A percentile compares a stretch with the other conserved stretches of the same genome.
Conservation (phyloP, 2,888 invertebrate genomes). For the Lagria hirta region DNA sequence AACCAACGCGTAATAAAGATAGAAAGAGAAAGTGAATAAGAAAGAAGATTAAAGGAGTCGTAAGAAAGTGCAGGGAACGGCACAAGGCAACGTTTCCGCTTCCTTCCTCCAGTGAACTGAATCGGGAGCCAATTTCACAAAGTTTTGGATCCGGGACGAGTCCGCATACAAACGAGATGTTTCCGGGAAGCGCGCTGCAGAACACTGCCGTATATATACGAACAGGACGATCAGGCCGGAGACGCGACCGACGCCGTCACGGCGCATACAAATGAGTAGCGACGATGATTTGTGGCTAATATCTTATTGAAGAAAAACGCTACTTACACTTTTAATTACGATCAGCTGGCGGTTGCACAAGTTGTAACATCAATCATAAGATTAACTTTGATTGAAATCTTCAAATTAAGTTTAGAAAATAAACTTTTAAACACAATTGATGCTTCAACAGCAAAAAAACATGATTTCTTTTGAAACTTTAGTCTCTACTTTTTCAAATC, state of each 20-base stretch:
- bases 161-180: conserved; percentile 57
- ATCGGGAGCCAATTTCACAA: conserved; percentile 60
- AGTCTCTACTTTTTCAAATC: too few relatives aligned
- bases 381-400: too few relatives aligned
- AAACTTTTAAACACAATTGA: too few relatives aligned
- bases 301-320: too few relatives aligned
- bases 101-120: conserved; percentile 58
- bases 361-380: too few relatives aligned
- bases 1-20: conserved; percentile 65
- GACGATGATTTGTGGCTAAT: conserved; percentile 53
- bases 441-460: too few relatives aligned
- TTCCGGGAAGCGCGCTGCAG: conserved; percentile 46
- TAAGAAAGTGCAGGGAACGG: conserved; percentile 44
- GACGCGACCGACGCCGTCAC: conserved; percentile 33
- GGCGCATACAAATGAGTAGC: conserved; percentile 44
- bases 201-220: conserved; percentile 45
- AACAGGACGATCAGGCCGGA: conserved; percentile 40
- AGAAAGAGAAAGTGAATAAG: conserved; percentile 66
- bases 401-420: too few relatives aligned
- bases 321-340: too few relatives aligned
- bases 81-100: conserved; percentile 48
- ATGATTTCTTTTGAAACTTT: too few relatives aligned
- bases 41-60: conserved; percentile 55
- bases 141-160: conserved; percentile 56
- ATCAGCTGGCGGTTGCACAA: too few relatives aligned